Conservation (phyloP, 2,888 invertebrate genomes). For the Emmelina monodactyla region DNA sequence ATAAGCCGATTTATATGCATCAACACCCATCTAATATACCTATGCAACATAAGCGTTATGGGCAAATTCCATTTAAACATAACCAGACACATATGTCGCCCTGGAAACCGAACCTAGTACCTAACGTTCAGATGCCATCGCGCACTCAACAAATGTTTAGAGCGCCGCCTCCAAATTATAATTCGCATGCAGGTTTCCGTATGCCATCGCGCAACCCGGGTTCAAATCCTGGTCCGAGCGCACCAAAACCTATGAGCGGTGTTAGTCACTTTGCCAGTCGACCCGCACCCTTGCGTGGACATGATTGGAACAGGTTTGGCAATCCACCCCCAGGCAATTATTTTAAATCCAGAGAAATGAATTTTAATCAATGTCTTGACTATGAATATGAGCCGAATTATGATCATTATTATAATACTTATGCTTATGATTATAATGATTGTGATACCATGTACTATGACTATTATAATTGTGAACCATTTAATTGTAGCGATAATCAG, state of each 20-base stretch:
- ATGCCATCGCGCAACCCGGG: background rate
- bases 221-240: background rate
- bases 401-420: background rate
- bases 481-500: background rate
- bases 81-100: no score
- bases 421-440: conserved; percentile 2
- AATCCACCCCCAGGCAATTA: conserved; percentile 12
- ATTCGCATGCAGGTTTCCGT: background rate
- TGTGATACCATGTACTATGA: background rate
- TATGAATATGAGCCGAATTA: conserved; percentile 1
- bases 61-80: no score
- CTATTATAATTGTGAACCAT: background rate
- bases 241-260: background rate
- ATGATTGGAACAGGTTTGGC: conserved; percentile 1
- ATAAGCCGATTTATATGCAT: background rate
- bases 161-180: background rate
- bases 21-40: no score
- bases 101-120: background rate
- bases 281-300: background rate
- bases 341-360: conserved; percentile 11
- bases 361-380: conserved; percentile 9
- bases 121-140: background rate
- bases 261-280: background rate
- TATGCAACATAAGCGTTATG: background rate
- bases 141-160: background rate